Percentiles rank a stretch among this genome's conserved stretches.
Conservation (phyloP, 2,888 invertebrate species). For the Epirrita christyi region DNA sequence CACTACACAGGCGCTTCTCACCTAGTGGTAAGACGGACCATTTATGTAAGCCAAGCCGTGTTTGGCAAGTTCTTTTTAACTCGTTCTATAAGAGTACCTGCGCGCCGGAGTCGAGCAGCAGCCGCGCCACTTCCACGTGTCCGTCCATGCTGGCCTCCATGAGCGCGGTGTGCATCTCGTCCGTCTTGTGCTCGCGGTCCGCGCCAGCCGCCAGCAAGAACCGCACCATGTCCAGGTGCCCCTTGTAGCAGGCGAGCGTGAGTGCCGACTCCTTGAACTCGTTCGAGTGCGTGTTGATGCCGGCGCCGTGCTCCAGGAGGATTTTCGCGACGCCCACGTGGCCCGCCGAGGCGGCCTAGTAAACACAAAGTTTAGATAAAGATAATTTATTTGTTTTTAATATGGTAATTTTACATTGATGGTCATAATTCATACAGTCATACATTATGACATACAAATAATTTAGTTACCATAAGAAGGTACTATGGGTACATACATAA, state of each 20-base stretch:
- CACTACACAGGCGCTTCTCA: no score
- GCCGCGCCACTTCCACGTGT: conserved; percentile 97
- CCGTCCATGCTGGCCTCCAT: conserved; percentile 99
- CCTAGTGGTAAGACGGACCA: no score
- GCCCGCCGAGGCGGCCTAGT: conserved; percentile 96
- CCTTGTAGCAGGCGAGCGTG: conserved; percentile 97
- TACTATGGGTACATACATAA: no score
- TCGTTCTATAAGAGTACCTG: conserved; percentile 83
- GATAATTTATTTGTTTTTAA: no score
- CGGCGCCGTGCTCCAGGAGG: conserved; percentile 96
- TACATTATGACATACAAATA: no score
- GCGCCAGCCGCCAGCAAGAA: conserved; percentile 98
- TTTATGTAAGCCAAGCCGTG: no score
- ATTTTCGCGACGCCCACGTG: conserved; percentile 97
- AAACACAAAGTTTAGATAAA: no score
- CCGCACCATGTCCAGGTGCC: conserved; percentile 98
- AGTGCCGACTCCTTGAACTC: conserved; percentile 99
- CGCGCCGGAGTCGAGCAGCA: conserved; percentile 97
- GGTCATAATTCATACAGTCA: no score
- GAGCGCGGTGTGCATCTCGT: conserved; percentile 99
- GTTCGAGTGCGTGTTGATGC: conserved; percentile 99
- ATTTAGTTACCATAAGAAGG: no score
- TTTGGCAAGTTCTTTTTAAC: no score
- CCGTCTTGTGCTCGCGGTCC: conserved; percentile 99
- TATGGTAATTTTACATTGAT: no score